A percentile compares a stretch with the other conserved stretches of the same genome.
These are phyloP conservation scores for Eristalis arbustorum DNA, from an alignment of 2,888 invertebrate genomes.

Conservation along the genomic window DNA sequence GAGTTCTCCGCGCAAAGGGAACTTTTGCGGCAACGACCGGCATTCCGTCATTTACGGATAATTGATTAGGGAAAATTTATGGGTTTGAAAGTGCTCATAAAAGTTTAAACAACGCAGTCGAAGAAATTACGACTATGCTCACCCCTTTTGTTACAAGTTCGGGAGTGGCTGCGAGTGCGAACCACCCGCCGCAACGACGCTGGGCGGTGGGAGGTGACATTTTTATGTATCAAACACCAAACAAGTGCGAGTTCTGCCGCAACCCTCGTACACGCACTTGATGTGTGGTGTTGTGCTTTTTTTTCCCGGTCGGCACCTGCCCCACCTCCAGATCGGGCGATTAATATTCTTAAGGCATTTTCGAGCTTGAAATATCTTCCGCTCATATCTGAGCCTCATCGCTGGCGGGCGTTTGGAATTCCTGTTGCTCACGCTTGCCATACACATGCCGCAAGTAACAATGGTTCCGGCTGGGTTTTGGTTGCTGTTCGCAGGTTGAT, in stretches of 20 bases:
- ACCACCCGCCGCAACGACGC: background rate
- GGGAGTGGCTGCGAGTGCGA: background rate
- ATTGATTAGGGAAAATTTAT: conserved; percentile 44
- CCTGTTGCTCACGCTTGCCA: conserved; percentile 8
- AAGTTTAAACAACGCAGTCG: conserved; percentile 37
- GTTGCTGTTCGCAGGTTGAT: conserved; percentile 5
- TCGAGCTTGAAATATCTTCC: background rate
- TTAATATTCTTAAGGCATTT: conserved; percentile 40
- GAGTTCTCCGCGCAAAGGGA: background rate
- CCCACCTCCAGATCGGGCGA: background rate
- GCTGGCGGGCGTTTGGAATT: conserved; percentile 7
- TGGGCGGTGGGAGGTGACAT: conserved; percentile 9
- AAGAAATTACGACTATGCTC: conserved; percentile 27
- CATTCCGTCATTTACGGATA: conserved; percentile 54
- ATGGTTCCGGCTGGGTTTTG: background rate
- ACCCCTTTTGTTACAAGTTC: conserved; percentile 26
- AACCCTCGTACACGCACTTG: conserved; percentile 1
- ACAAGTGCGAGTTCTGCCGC: background rate
- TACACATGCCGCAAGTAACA: background rate
- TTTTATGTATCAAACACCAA: conserved; percentile 4
- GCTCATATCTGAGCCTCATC: background rate
- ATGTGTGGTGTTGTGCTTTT: conserved; percentile 15
- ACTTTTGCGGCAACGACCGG: conserved; percentile 33
- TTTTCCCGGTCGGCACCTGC: background rate
- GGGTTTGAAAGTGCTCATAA: conserved; percentile 36